A percentile compares a stretch with the other conserved stretches of the same genome.
phyloP scores from a whole-genome alignment of 1,140 invertebrate genomes.

The Sitophilus oryzae region DNA sequence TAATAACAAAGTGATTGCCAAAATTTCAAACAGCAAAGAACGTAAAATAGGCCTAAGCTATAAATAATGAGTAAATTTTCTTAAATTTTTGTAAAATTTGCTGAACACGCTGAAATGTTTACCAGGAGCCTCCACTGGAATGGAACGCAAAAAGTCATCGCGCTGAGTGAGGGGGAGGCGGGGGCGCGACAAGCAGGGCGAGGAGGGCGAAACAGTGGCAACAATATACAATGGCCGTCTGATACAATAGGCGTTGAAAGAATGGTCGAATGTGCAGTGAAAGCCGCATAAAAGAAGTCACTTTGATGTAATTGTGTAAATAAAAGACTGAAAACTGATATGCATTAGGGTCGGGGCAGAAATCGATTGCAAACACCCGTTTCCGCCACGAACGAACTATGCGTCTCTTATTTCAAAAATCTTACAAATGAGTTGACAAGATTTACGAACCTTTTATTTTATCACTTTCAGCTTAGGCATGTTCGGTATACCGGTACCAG shows the following conservation, averaged over 20 bases:
- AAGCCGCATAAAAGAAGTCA: neutral
- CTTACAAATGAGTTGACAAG: too few relatives aligned
- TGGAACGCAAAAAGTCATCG: conserved; percentile 36
- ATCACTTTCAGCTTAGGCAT: too few relatives aligned
- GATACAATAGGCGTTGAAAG: conserved; percentile 32
- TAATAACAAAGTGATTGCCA: too few relatives aligned
- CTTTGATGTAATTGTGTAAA: neutral
- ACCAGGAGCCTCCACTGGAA: too few relatives aligned
- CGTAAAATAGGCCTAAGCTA: too few relatives aligned
- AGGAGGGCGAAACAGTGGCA: conserved; percentile 28
- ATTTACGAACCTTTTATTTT: too few relatives aligned
- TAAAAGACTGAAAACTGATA: neutral
- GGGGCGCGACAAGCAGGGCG: conserved; percentile 5
- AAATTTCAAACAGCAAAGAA: too few relatives aligned
- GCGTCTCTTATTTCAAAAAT: too few relatives aligned
- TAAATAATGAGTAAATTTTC: too few relatives aligned
- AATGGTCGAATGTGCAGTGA: conserved; percentile 34
- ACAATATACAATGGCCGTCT: conserved; percentile 35
- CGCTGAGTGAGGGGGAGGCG: conserved; percentile 19
- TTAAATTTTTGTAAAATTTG: too few relatives aligned
- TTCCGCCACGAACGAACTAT: too few relatives aligned
- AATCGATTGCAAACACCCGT: neutral
- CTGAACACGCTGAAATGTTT: neutral
- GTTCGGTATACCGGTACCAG: too few relatives aligned
- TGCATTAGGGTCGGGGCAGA: neutral